Percentiles rank a stretch among this genome's conserved stretches.
phyloP scores from a whole-genome alignment of 2,113 vertebrate species.

The Conger conger region DNA sequence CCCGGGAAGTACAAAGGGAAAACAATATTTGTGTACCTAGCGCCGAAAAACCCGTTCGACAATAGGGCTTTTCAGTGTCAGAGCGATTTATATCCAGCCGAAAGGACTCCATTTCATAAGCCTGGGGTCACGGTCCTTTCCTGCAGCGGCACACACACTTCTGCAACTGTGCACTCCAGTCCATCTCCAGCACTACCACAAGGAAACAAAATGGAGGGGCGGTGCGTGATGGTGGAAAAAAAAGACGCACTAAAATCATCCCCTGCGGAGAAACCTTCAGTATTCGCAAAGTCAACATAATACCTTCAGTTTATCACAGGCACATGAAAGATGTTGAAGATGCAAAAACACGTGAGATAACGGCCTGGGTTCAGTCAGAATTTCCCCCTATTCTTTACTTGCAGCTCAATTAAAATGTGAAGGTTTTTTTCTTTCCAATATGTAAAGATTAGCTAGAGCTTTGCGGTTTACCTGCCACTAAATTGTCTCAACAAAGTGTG shows the following conservation, averaged over 20 bases:
- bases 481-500: no score
- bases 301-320: background rate
- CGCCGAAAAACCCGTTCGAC: background rate
- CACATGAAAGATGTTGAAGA: no score
- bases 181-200: background rate
- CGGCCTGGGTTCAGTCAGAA: no score
- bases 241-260: background rate
- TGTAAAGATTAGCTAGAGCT: no score
- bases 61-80: background rate
- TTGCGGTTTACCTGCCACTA: no score
- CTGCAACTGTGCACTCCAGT: background rate
- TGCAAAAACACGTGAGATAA: no score
- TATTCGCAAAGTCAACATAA: background rate
- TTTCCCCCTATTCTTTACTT: background rate
- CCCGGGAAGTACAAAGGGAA: background rate
- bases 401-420: no score
- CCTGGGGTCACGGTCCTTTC: background rate
- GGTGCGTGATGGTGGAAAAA: background rate
- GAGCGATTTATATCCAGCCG: background rate
- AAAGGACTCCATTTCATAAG: background rate
- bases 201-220: background rate
- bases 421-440: background rate
- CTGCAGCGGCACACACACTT: background rate
- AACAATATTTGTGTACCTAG: background rate
- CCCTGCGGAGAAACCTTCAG: background rate